Evolutionary conservation across 2,797 vertebrate species (phyloP).

Genomic region (Poeciliopsis turneri): DNA sequence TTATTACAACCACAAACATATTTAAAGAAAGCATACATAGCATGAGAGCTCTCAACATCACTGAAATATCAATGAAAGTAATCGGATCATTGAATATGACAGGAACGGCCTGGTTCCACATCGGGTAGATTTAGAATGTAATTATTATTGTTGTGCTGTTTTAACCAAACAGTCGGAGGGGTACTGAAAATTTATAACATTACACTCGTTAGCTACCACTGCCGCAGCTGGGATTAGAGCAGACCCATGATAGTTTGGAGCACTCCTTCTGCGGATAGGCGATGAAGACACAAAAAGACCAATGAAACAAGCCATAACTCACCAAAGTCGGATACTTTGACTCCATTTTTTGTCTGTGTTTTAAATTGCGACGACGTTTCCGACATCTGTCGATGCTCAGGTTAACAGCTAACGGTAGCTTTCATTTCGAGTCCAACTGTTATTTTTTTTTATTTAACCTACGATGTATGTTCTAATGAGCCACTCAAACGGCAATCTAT

Average conservation of each 20-base stretch:
- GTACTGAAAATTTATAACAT: not conserved
- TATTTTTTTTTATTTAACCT: accelerated
- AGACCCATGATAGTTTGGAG: not conserved
- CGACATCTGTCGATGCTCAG: not conserved
- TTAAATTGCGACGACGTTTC: not conserved
- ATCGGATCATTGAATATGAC: not conserved
- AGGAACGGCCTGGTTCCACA: not conserved
- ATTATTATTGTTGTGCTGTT: not conserved
- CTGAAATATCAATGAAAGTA: not conserved
- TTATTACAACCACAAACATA: not conserved
- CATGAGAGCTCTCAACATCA: not conserved
- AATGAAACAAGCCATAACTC: not conserved
- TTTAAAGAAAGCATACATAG: not conserved
- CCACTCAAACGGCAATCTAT: accelerated
- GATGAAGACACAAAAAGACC: not conserved
- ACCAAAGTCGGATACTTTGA: slow-evolving; percentile 47
- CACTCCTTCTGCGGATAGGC: not conserved
- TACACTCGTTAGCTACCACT: not conserved
- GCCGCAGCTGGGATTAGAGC: not conserved
- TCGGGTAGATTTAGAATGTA: not conserved
- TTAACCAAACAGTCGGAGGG: not conserved
- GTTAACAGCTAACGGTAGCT: slow-evolving; percentile 16
- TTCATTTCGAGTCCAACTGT: not conserved
- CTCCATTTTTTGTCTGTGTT: slow-evolving; percentile 42
- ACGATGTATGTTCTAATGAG: not conserved